Percentiles rank a stretch among this genome's conserved stretches.
Conservation (phyloP, 2,888 invertebrate genomes). For the Tinea trinotella region DNA sequence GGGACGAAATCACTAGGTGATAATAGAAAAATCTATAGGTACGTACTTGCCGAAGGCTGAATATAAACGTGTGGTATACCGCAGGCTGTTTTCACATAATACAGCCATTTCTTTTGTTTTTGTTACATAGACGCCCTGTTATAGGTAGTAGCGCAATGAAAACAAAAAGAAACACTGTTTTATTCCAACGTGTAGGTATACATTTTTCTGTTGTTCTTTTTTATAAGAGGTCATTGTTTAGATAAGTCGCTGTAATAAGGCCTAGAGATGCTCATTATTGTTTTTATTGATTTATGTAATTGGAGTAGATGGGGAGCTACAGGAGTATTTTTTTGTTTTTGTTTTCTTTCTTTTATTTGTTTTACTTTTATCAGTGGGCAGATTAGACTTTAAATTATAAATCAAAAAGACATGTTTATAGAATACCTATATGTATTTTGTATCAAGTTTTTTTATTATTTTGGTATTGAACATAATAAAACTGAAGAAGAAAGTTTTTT, state of each 20-base stretch:
- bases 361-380: no score
- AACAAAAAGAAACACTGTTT: constrained; percentile 38
- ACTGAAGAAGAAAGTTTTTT: no score
- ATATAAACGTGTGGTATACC: constrained; percentile 63
- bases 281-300: background rate
- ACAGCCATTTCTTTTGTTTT: constrained; percentile 72
- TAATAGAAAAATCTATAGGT: constrained; percentile 30
- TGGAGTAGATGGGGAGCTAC: background rate
- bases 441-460: no score
- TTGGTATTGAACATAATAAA: no score
- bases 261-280: background rate
- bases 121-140: constrained; percentile 48
- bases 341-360: constrained; percentile 41
- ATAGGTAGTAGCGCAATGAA: constrained; percentile 65
- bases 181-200: no score
- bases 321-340: constrained; percentile 58
- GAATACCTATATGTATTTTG: no score
- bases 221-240: background rate
- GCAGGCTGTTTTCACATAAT: constrained; percentile 71
- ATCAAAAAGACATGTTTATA: no score
- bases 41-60: constrained; percentile 70
- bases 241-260: background rate
- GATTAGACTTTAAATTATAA: no score
- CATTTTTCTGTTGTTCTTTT: background rate
- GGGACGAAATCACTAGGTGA: background rate